Percentiles rank a stretch among this genome's conserved stretches.
Conservation (phyloP, 2,797 vertebrate genomes). For the Mallotus villosus region DNA sequence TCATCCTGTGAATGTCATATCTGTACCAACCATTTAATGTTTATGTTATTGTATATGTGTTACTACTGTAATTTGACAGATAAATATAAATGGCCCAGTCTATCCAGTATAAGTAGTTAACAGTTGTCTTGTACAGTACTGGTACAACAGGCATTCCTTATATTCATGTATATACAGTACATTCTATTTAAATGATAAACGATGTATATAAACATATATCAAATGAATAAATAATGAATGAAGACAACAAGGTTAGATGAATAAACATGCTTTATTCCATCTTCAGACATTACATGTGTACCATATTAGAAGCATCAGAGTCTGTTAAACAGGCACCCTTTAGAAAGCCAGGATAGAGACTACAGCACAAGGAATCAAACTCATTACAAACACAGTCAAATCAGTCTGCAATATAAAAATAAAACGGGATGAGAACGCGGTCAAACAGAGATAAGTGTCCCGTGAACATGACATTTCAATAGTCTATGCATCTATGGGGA, state of each 20-base stretch:
- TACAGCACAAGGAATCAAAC: conserved; percentile 32
- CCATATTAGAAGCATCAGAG: conserved; percentile 47
- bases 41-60: neutral
- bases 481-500: conserved; percentile 9
- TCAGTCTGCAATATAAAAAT: conserved; percentile 17
- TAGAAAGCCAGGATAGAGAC: conserved; percentile 55
- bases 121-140: too few relatives aligned
- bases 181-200: neutral
- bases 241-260: conserved; percentile 35
- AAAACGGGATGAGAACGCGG: conserved; percentile 17
- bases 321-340: conserved; percentile 54
- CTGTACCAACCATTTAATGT: too few relatives aligned
- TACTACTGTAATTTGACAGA: neutral
- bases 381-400: conserved; percentile 19
- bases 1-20: neutral
- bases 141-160: too few relatives aligned
- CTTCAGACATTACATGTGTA: conserved; percentile 57
- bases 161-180: too few relatives aligned
- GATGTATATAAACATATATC: neutral
- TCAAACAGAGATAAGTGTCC: conserved; percentile 30
- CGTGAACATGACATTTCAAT: conserved; percentile 11
- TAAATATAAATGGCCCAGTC: neutral
- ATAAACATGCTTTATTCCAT: conserved; percentile 77
- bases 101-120: neutral
- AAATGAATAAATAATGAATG: neutral